Base-by-base conservation (phyloP, 2,113 vertebrate species). In the Furnarius figulus region DNA sequence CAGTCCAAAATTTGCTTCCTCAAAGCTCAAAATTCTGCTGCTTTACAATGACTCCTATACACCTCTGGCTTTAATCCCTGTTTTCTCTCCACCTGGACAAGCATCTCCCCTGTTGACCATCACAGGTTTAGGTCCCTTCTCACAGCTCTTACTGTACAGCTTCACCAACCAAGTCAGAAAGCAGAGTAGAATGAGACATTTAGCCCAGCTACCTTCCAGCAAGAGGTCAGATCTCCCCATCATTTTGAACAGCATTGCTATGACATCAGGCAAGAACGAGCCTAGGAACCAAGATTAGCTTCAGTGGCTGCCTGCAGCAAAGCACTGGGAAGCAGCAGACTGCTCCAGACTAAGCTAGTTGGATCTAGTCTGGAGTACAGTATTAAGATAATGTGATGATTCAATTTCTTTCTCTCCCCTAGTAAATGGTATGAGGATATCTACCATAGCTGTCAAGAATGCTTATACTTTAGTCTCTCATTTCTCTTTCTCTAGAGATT, bases 331-430 rank as follows among this genome's bases (percentile, higher is more conserved):
- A 90, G 83, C 85, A 84, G 65, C 65, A 74, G 65, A 7, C 35
- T 37, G 52, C 24, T 92, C 90, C 88, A 93, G 85, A 78, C 53
- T 23, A 50, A 77, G 76, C 96, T 93, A 55, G 93, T 18, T 95
- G 72, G 28, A 81, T 92, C 95, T 90, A 68, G 75, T 61, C 59
- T 4, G 40, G 31, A 68, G 73, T 47, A 91, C 39, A 68, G 14
- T 40, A 35, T 24, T 63, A 62, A 74, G 42, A 89, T 63, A 88
- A 68, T 93, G 52, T 42, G 71, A 88, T 90, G 39, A 96, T 77
- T 74, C 66, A 37, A 59, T 78, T 90, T 71, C 65, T 88, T 90
- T 85, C 47, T 83, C 55, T 73, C 15, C 44, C 47, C 39, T 37
- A 80, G 35, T 59, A 88, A 71, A 84, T 52, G 20, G 42, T 67